Percentiles rank a stretch among this genome's conserved stretches.
phyloP scores from a whole-genome alignment of 2,113 vertebrate species.

The Oceanodroma tethys region DNA sequence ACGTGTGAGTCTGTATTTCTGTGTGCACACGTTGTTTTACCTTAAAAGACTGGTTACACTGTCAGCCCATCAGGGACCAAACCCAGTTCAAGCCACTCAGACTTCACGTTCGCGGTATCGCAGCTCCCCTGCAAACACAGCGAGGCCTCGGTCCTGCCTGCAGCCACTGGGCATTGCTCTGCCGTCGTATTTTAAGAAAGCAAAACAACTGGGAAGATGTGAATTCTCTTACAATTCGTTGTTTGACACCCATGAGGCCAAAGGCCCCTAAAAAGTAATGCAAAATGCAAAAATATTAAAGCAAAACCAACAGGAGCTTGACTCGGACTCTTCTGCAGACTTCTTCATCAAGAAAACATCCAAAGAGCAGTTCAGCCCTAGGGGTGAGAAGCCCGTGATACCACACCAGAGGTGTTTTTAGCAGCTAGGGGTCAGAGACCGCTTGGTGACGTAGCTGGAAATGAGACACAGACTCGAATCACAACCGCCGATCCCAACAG shows the following conservation, averaged over 20 bases:
- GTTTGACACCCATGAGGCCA: not conserved
- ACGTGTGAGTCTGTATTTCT: fast-evolving
- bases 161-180: not conserved
- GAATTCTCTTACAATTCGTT: not conserved
- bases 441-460: not conserved
- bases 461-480: fast-evolving
- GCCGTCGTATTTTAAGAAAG: not conserved
- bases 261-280: not conserved
- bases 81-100: not conserved
- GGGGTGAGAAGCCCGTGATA: not conserved
- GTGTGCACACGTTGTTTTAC: not conserved
- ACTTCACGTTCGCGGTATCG: not conserved
- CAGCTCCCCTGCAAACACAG: not conserved
- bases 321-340: not conserved
- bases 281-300: not conserved
- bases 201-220: not conserved
- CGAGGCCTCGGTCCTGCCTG: not conserved
- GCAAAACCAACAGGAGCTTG: not conserved
- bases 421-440: not conserved
- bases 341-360: not conserved
- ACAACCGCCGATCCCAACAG: fast-evolving
- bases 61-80: not conserved
- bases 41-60: not conserved
- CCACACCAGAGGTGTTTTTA: not conserved
- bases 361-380: not conserved